Conservation (phyloP, 2,797 vertebrate genomes). For the Coendou prehensilis region DNA sequence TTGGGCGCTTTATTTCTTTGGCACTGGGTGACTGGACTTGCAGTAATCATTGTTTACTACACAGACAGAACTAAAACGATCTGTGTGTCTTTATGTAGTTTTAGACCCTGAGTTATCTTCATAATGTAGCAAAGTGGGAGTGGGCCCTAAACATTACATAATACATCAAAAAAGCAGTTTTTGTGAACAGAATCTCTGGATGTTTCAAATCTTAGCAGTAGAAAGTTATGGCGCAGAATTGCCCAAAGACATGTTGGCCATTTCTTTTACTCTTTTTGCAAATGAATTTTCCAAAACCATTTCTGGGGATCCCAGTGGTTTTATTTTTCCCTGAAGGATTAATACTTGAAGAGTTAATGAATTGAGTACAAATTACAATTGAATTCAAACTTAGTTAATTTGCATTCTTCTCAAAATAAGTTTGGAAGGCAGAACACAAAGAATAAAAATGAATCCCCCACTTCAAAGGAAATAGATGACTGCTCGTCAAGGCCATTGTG, state of each 20-base stretch:
- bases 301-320: constrained; percentile 7
- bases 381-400: constrained; percentile 27
- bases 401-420: constrained; percentile 61
- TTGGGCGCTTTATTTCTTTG: constrained; percentile 20
- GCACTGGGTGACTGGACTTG: background rate
- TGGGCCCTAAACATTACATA: background rate
- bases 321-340: constrained; percentile 50
- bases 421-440: constrained; percentile 59
- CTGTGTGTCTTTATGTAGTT: background rate
- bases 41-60: constrained; percentile 23
- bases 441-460: constrained; percentile 52
- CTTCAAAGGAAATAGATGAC: constrained; percentile 56
- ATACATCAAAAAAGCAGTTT: background rate
- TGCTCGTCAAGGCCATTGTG: background rate
- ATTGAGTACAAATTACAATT: constrained; percentile 49
- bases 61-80: background rate
- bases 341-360: constrained; percentile 22
- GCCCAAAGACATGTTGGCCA: constrained; percentile 22
- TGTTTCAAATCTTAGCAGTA: constrained; percentile 22
- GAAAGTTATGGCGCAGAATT: constrained; percentile 66
- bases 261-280: constrained; percentile 52
- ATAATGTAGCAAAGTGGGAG: background rate
- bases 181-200: constrained; percentile 50
- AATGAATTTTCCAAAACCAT: constrained; percentile 41
- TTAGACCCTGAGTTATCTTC: background rate